Evolutionary conservation across 2,113 vertebrate species (phyloP), one percentile per base, ranked within the genome.

Genomic region (Spilogale gracilis): DNA sequence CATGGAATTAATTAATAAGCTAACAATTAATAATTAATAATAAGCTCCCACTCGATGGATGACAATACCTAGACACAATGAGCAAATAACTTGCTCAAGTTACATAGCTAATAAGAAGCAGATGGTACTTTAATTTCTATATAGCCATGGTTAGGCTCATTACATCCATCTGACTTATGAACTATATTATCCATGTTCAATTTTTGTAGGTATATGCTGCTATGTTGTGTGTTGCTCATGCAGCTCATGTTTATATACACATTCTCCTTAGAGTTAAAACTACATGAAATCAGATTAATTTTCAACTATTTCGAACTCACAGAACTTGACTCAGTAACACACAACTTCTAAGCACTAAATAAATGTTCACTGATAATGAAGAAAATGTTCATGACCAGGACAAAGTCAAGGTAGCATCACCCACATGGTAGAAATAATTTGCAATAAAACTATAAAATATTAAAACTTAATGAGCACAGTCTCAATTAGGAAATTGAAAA

Each of bases 401-500:
- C 80, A 96, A 87, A 95, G 71, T 94, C 87, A 96, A 96, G 96
- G 85, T 50, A 96, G 89, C 18, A 82, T 96, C 89, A 95, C 79
- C 50, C 74, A 95, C 74, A 67, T n/a, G 61, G 80, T 85, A 38
- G 79, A 97, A 97, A 97, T 96, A 94, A 96, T 96, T 87, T 96
- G 88, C 69, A 96, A 92, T 92, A 95, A 97, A 92, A 98, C 94
- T 86, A 94, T 97, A 96, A 97, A 98, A 97, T 97, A 96, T 95
- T 98, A 96, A 97, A 97, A 95, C 71, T 89, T 98, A 97, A 97
- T 96, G 94, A 97, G 92, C 83, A 94, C 9, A 90, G 69, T 89
- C 89, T 97, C 96, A 97, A 97, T 98, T 97, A 98, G 94, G 89
- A 96, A 97, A 93, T 12, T 90, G 90, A 97, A 97, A 97, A 97